Evolutionary conservation across 2,888 invertebrate genomes (phyloP).

Genomic region (Empis stercorea): DNA sequence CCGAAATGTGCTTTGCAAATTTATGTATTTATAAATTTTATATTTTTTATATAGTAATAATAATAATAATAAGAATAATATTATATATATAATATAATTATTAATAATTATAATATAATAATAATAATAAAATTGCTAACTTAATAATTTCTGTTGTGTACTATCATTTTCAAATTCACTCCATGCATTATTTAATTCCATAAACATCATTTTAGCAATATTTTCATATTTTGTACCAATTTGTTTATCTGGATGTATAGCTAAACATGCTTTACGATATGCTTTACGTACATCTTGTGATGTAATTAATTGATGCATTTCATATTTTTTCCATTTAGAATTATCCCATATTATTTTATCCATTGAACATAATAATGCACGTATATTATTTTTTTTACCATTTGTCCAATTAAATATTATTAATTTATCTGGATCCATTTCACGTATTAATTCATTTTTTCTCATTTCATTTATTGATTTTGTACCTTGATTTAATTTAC

Average conservation of each 20-base stretch:
- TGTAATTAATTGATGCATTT: conserved; percentile 89
- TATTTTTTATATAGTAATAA: too few relatives aligned
- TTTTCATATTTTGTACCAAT: conserved; percentile 84
- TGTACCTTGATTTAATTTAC: conserved; percentile 57
- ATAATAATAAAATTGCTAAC: not conserved
- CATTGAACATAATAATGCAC: conserved; percentile 87
- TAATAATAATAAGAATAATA: too few relatives aligned
- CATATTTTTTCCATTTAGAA: conserved; percentile 82
- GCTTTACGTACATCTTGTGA: conserved; percentile 90
- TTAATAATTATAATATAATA: too few relatives aligned
- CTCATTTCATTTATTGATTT: conserved; percentile 87
- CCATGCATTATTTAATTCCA: conserved; percentile 99
- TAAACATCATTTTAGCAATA: conserved; percentile 91
- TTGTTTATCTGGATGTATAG: conserved; percentile 99
- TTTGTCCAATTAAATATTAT: conserved; percentile 76
- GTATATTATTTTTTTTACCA: conserved; percentile 92
- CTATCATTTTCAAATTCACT: conserved; percentile 57
- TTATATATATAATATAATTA: too few relatives aligned
- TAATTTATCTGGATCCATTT: conserved; percentile 85
- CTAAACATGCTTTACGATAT: conserved; percentile 89
- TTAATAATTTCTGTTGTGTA: not conserved
- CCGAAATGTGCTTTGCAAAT: too few relatives aligned
- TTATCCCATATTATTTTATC: conserved; percentile 88
- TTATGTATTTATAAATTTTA: too few relatives aligned
- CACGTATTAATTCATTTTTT: conserved; percentile 69